phyloP scores from a whole-genome alignment of 2,888 invertebrate genomes.

The Thecocarcelia acutangulata region DNA sequence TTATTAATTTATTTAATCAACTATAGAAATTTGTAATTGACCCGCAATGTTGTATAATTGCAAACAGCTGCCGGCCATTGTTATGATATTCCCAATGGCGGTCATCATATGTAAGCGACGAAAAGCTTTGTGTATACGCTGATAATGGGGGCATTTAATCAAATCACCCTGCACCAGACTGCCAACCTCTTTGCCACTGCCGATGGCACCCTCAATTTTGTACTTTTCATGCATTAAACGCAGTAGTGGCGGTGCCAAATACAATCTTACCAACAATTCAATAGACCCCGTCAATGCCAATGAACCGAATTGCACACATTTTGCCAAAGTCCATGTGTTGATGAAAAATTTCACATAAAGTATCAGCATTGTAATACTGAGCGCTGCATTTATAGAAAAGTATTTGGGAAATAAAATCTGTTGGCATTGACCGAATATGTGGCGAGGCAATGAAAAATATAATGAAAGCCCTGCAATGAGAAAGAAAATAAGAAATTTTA shows the following conservation, averaged over 20 bases:
- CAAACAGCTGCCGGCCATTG: slow-evolving; percentile 86
- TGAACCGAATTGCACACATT: slow-evolving; percentile 82
- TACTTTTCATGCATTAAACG: slow-evolving; percentile 88
- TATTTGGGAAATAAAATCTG: slow-evolving; percentile 93
- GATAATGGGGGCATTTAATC: slow-evolving; percentile 89
- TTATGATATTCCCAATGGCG: slow-evolving; percentile 90
- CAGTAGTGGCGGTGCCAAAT: slow-evolving; percentile 88
- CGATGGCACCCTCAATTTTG: slow-evolving; percentile 88
- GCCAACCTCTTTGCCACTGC: slow-evolving; percentile 90
- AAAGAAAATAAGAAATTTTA: slow-evolving; percentile 39
- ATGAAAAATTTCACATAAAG: slow-evolving; percentile 83
- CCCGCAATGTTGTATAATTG: slow-evolving; percentile 86
- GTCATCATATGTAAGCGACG: slow-evolving; percentile 89
- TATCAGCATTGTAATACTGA: slow-evolving; percentile 88
- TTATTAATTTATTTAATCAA: slow-evolving; percentile 19
- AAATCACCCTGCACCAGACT: slow-evolving; percentile 87
- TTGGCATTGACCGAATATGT: slow-evolving; percentile 93
- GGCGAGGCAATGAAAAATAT: slow-evolving; percentile 92
- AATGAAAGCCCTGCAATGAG: slow-evolving; percentile 88
- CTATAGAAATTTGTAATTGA: slow-evolving; percentile 80
- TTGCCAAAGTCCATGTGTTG: slow-evolving; percentile 83
- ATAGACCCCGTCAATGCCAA: slow-evolving; percentile 82
- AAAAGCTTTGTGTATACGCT: slow-evolving; percentile 88
- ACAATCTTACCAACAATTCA: slow-evolving; percentile 89
- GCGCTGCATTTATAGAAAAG: slow-evolving; percentile 89